These are phyloP conservation scores for Microctenopoma lineatum DNA, from an alignment of 2,797 vertebrate genomes.

Conservation along the genomic window DNA sequence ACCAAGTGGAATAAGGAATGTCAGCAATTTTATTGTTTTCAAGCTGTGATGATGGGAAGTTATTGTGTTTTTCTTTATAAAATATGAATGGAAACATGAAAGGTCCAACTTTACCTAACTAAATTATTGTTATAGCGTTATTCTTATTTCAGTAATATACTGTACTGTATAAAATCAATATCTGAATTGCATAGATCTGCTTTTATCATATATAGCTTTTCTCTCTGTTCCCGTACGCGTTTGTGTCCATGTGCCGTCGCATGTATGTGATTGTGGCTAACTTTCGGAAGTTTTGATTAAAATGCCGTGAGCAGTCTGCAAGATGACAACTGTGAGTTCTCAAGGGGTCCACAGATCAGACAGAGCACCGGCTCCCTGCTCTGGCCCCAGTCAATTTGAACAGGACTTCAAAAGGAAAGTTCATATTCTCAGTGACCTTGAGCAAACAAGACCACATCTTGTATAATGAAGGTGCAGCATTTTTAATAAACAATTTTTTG, in stretches of 20 bases:
- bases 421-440: slow-evolving; percentile 51
- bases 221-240: background rate
- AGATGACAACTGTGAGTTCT: slow-evolving; percentile 41
- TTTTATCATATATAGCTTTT: background rate
- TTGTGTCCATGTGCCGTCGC: background rate
- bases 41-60: background rate
- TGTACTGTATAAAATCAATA: background rate
- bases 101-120: background rate
- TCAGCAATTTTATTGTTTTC: slow-evolving; percentile 48
- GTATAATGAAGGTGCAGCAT: slow-evolving; percentile 28
- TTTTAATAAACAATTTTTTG: slow-evolving; percentile 17
- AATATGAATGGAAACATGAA: slow-evolving; percentile 9
- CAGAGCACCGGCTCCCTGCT: slow-evolving; percentile 29
- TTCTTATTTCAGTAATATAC: background rate
- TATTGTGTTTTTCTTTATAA: slow-evolving; percentile 10
- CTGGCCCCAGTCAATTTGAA: slow-evolving; percentile 47
- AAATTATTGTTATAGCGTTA: background rate
- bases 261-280: slow-evolving; percentile 29
- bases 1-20: slow-evolving; percentile 36
- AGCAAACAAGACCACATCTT: slow-evolving; percentile 21
- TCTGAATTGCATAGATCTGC: background rate
- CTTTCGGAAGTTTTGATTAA: slow-evolving; percentile 54
- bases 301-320: slow-evolving; percentile 58
- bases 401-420: slow-evolving; percentile 59
- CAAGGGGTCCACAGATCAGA: slow-evolving; percentile 41